Conservation (phyloP, 2,797 vertebrate species). For the Lindbergichthys nudifrons region DNA sequence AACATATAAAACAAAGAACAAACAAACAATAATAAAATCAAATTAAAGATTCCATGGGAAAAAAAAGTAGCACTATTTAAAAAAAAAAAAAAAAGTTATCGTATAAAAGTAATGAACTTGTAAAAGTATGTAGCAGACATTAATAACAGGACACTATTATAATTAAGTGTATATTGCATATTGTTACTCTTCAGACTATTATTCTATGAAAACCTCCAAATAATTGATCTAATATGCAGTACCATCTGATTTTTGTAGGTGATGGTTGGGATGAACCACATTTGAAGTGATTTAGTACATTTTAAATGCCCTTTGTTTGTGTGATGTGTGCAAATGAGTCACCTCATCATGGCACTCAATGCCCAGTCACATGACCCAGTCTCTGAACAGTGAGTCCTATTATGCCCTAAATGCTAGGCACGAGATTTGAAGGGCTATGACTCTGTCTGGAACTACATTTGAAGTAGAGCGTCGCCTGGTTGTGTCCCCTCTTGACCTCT, state of each 20-base stretch:
- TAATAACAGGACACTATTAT: too few species aligned
- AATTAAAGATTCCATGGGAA: too few species aligned
- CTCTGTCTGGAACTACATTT: neutral
- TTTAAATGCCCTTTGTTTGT: constrained; percentile 7
- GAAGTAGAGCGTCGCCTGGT: neutral
- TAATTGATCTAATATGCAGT: neutral
- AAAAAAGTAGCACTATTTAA: too few species aligned
- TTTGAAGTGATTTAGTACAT: neutral
- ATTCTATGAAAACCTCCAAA: too few species aligned
- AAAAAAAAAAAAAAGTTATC: too few species aligned
- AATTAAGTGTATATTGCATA: too few species aligned
- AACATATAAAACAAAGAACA: too few species aligned
- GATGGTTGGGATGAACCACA: neutral
- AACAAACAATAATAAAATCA: too few species aligned
- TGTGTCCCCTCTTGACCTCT: constrained; percentile 9
- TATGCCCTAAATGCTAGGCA: constrained; percentile 10
- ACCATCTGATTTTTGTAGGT: constrained; percentile 2
- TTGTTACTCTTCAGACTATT: too few species aligned
- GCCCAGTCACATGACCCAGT: constrained; percentile 8
- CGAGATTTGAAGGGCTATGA: neutral
- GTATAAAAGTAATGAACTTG: too few species aligned
- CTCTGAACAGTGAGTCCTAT: constrained; percentile 1
- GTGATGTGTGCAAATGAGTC: constrained; percentile 1
- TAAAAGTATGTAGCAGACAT: too few species aligned
- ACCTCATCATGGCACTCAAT: neutral